Conservation (phyloP, 2,888 invertebrate genomes). For the Hemaris fuciformis region DNA sequence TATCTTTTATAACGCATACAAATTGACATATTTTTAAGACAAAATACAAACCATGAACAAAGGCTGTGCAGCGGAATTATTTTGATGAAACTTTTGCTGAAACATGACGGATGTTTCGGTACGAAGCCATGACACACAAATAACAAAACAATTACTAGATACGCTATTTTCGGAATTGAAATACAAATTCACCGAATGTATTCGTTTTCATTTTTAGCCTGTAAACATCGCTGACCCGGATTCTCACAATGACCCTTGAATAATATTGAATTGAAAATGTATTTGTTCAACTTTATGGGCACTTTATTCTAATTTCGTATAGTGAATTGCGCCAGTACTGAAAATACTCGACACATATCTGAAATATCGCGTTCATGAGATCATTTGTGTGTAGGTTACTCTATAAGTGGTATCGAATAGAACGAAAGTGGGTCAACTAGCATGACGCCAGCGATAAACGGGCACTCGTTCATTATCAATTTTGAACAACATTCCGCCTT, state of each 20-base stretch:
- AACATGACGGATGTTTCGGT: not conserved
- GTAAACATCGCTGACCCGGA: slow-evolving; percentile 35
- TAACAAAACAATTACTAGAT: slow-evolving; percentile 1
- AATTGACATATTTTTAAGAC: not conserved
- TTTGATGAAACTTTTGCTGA: not conserved
- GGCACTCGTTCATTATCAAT: slow-evolving; percentile 74
- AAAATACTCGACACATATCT: slow-evolving; percentile 47
- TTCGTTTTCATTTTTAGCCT: slow-evolving; percentile 14
- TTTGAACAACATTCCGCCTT: slow-evolving; percentile 33
- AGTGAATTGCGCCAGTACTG: slow-evolving; percentile 37
- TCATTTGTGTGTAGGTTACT: slow-evolving; percentile 52
- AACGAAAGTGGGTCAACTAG: slow-evolving; percentile 73
- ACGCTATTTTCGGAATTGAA: not conserved
- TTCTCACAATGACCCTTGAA: slow-evolving; percentile 41
- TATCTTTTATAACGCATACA: not conserved
- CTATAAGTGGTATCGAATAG: slow-evolving; percentile 70
- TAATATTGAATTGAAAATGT: slow-evolving; percentile 42
- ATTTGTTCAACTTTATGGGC: slow-evolving; percentile 38
- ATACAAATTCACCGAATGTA: slow-evolving; percentile 14
- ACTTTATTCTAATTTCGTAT: slow-evolving; percentile 40
- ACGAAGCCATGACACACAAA: slow-evolving; percentile 2
- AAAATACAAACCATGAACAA: not conserved
- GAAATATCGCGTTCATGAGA: slow-evolving; percentile 54
- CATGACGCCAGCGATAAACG: slow-evolving; percentile 76
- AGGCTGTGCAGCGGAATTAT: not conserved